Base-by-base conservation (phyloP, 1,140 invertebrate genomes). In the Platyscapa corneri region DNA sequence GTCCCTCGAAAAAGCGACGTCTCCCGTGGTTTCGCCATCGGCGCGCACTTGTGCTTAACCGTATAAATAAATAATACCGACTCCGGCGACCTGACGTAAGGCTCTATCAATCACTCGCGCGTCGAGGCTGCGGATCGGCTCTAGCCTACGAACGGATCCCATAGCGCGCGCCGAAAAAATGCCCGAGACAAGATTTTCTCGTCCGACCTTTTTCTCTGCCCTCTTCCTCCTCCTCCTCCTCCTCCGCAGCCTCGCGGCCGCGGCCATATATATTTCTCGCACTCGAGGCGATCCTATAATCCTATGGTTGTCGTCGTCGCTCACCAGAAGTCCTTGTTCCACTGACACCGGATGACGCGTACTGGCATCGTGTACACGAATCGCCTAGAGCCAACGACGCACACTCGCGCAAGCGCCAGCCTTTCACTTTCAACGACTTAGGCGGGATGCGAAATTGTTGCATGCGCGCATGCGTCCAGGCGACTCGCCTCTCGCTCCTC, bases 261-360 rank as follows among this genome's bases (percentile, higher is more conserved):
- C 64, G n/a, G n/a, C n/a, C 30, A 39, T n/a, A n/a, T 72, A 72
- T 27, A 39, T 72, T 37, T 20, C 14, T 23, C 67, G 67, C 34
- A 12, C 67, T 37, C 67, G 27, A n/a, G 37, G 23, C 37, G 37
- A 74, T 74, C 70, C 23, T 27, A 23, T 1, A 18, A 10, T 72
- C 67, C 56, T 46, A 30, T 20, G 67, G 65, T 67, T 39, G 37
- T 74, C 80, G 30, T 20, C 80, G 65, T 49, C 64, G 64, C 42
- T 53, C 74, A 74, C 78, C 64, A 56, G 37, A 42, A 65, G 65
- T 81, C 79, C 76, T 81, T 79, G 85, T 83, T 78, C 85, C 65
- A 86, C 85, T 86, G 80, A 86, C 80, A 86, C 64, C 84, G 84
- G 84, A 86, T 75, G n/a, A 49, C 80, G 70, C 77, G 65, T 65